Evolutionary conservation across 2,888 invertebrate species (phyloP).

Genomic region (Eilema caniola): DNA sequence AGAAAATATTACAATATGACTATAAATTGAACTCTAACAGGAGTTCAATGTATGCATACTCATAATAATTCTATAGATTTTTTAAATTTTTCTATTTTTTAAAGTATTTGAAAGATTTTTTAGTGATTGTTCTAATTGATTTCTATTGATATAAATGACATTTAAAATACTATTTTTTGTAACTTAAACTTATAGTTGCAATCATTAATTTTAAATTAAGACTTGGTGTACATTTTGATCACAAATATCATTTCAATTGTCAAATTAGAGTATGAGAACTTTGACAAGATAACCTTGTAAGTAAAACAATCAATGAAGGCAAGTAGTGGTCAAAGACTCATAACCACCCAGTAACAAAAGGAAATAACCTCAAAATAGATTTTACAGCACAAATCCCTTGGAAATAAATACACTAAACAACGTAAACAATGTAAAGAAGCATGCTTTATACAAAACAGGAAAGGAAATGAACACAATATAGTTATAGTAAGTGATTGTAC

Average conservation of each 20-base stretch:
- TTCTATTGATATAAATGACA: no score
- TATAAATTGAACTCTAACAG: no score
- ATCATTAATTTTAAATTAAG: not conserved
- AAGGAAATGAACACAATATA: slow-evolving; percentile 67
- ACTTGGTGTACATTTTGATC: not conserved
- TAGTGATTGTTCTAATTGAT: no score
- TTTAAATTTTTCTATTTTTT: no score
- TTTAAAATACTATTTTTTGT: no score
- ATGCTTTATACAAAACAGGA: slow-evolving; percentile 68
- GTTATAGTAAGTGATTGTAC: slow-evolving; percentile 69
- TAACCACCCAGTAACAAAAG: not conserved
- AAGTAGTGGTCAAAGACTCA: slow-evolving; percentile 16
- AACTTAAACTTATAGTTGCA: no score
- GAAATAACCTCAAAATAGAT: not conserved
- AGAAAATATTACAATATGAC: no score
- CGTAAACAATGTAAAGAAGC: slow-evolving; percentile 50
- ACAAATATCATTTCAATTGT: no score
- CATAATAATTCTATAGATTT: no score
- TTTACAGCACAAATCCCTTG: slow-evolving; percentile 26
- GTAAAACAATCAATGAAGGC: slow-evolving; percentile 61
- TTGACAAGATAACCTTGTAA: slow-evolving; percentile 41
- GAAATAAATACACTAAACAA: slow-evolving; percentile 31
- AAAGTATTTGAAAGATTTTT: no score
- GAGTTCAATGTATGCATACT: no score
- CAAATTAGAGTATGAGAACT: not conserved